These are phyloP conservation scores for Megaptera novaeangliae DNA, from an alignment of 2,113 vertebrate genomes.

Conservation along the genomic window DNA sequence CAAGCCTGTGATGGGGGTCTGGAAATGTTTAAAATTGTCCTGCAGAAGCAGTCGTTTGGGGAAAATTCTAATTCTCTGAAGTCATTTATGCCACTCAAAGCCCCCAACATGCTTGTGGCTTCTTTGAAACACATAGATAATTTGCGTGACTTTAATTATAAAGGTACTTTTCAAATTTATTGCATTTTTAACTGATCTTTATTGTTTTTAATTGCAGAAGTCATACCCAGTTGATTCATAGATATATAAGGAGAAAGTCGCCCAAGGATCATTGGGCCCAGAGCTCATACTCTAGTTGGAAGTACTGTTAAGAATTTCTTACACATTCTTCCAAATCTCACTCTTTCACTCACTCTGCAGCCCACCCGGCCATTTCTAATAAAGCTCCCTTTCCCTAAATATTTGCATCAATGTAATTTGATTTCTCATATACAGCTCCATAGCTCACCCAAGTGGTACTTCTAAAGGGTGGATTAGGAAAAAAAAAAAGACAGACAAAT, in stretches of 20 bases:
- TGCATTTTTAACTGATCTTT: background rate
- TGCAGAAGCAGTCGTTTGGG: background rate
- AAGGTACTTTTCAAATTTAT: background rate
- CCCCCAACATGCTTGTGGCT: accelerated
- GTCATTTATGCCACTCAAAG: background rate
- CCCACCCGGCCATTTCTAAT: background rate
- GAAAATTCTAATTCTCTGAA: background rate
- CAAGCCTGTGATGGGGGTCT: background rate
- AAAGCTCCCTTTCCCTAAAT: background rate
- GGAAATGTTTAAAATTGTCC: background rate
- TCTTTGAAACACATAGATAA: background rate
- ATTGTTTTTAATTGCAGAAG: background rate
- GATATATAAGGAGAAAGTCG: background rate
- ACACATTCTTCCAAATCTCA: background rate
- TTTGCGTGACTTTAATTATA: background rate
- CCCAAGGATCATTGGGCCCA: too few species aligned
- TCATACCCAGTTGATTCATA: background rate
- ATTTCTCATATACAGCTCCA: background rate
- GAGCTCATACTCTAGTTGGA: too few species aligned
- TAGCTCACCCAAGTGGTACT: background rate
- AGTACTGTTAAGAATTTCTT: background rate
- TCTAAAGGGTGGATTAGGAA: background rate
- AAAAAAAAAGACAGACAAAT: background rate
- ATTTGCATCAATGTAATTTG: background rate
- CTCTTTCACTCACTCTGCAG: background rate